Evolutionary conservation across 23 tunicate genomes (phyloP).

Genomic region (Ciona savignyi): DNA sequence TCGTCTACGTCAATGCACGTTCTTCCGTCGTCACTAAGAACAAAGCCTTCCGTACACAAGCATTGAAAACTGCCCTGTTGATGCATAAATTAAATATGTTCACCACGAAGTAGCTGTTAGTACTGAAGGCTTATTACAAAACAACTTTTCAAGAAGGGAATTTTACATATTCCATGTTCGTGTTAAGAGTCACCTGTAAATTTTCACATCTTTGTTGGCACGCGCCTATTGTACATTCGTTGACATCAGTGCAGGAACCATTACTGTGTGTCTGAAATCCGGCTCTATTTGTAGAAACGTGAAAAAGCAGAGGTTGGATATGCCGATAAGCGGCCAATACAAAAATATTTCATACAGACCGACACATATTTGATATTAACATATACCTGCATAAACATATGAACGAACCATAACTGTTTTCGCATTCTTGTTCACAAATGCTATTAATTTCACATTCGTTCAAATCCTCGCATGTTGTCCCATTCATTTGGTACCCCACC

Average conservation of each 20-base stretch:
- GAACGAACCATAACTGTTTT: conserved; percentile 16
- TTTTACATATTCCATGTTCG: no score
- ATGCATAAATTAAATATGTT: not conserved
- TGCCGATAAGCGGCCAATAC: no score
- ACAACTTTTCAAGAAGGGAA: no score
- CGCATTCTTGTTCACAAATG: conserved; percentile 12
- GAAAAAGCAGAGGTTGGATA: no score
- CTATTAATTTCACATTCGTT: conserved; percentile 28
- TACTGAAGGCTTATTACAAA: no score
- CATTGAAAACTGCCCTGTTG: not conserved
- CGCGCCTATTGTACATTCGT: not conserved
- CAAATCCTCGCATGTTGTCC: conserved; percentile 5
- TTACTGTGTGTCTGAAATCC: not conserved
- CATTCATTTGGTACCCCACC: conserved; percentile 8
- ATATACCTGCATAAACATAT: conserved; percentile 18
- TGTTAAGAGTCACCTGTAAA: not conserved
- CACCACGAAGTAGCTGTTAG: no score
- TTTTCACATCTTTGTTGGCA: not conserved
- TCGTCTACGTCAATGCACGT: conserved; percentile 21
- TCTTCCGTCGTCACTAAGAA: not conserved
- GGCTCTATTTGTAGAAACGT: no score
- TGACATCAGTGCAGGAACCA: not conserved
- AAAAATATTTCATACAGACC: no score
- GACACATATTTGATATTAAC: no score
- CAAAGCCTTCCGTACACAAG: not conserved